Evolutionary conservation across 2,888 invertebrate species (phyloP), one percentile per base, ranked within the genome.

Genomic region (Pseudanteris insignis): DNA sequence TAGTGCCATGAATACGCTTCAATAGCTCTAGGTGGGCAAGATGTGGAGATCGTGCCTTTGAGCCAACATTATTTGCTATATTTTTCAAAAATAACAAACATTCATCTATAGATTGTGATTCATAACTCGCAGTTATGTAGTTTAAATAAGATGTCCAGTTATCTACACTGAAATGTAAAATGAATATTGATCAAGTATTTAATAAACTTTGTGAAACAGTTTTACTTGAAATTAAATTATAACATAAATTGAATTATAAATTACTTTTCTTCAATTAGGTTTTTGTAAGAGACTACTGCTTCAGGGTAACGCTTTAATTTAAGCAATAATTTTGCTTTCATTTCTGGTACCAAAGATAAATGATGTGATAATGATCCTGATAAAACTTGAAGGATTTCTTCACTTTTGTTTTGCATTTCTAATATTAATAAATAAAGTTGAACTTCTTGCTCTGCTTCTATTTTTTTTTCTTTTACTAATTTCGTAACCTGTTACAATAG

Each of bases 381-480:
- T n/a, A 96, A 82, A 53, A 96, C 87, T 46, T 88, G 85, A 28
- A 95, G 80, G 7, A 94, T 89, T 71, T 92, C 92, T 67, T 89
- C 86, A 81, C 87, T 89, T 79, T 95, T 96, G 24, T 86, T 87
- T 78, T 89, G 89, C 9, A 89, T 82, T 71, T 94, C 89, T 34
- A 94, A 81, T 60, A 97, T 91, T 84, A 94, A 91, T 48, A 96
- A 83, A 81, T 95, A 96, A 30, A 97, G 84, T 53, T 92, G 88
- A 0, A 95, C 90, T 80, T 98, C 97, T 81, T 94, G 94, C 77
- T 96, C 96, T 0, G 94, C 92, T 76, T 95, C 94, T 73, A 94
- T 84, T 82, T 92, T 94, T 67, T 90, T 89, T 63, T 95, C 94
- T 2, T 86, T 83, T 47, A 95, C 89, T 75, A 93, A 88, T 78